A percentile compares a stretch with the other conserved stretches of the same genome.
Conservation (phyloP, 2,113 vertebrate genomes). For the Nyctibius bracteatus region DNA sequence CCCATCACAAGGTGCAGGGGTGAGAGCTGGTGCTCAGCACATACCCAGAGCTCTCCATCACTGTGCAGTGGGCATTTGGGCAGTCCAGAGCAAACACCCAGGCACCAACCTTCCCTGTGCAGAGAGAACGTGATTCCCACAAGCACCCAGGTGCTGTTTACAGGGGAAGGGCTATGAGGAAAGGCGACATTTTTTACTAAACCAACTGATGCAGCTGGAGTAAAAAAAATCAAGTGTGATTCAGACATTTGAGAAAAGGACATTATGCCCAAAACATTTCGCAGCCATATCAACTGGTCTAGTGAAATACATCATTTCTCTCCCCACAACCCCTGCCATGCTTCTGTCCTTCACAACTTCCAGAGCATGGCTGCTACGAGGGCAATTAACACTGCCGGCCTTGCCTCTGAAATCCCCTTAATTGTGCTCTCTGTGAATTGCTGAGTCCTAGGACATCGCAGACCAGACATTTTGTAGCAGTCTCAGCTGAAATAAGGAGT, state of each 20-base stretch:
- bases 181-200: background rate
- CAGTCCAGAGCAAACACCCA: background rate
- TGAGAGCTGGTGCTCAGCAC: background rate
- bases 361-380: background rate
- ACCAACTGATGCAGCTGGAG: background rate
- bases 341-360: background rate
- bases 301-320: background rate
- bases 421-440: background rate
- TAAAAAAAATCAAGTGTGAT: background rate
- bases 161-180: background rate
- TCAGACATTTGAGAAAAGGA: background rate
- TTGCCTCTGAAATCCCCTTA: background rate
- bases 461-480: background rate
- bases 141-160: background rate
- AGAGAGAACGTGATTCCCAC: fast-evolving
- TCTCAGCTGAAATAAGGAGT: background rate
- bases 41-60: background rate
- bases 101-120: background rate
- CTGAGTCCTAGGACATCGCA: background rate
- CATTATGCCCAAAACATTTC: background rate
- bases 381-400: background rate
- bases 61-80: background rate
- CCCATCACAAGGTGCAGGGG: background rate
- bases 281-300: background rate
- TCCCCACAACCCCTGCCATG: background rate